These are phyloP conservation scores for Drosophila kohkoa DNA, from an alignment of 1,140 invertebrate genomes.

Conservation along the genomic window DNA sequence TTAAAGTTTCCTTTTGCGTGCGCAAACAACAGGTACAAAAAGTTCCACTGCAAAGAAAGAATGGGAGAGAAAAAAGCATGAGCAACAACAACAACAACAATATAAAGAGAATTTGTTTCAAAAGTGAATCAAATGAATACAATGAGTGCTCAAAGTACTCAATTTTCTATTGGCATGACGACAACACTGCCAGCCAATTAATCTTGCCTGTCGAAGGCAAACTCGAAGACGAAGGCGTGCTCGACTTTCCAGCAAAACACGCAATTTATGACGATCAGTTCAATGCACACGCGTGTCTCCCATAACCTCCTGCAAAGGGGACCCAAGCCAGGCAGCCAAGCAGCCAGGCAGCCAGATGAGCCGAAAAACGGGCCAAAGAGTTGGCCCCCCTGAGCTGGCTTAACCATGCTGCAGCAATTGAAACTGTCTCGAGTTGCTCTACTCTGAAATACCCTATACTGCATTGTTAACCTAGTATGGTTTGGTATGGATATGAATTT, in stretches of 20 bases:
- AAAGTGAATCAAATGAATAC: slow-evolving; percentile 16
- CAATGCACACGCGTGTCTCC: slow-evolving; percentile 58
- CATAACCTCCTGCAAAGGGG: slow-evolving; percentile 45
- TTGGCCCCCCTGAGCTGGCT: slow-evolving; percentile 29
- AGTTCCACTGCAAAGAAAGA: slow-evolving; percentile 57
- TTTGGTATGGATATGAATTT: too few species aligned
- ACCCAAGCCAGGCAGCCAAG: slow-evolving; percentile 1
- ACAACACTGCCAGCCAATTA: slow-evolving; percentile 44
- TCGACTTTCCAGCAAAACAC: slow-evolving; percentile 1
- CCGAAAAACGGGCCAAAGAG: slow-evolving; percentile 8
- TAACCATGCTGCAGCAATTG: neutral
- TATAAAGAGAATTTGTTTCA: slow-evolving; percentile 26
- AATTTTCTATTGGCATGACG: slow-evolving; percentile 36
- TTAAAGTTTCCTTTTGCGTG: slow-evolving; percentile 53
- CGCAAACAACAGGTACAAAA: slow-evolving; percentile 73
- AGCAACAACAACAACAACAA: neutral
- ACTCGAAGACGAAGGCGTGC: slow-evolving; percentile 24
- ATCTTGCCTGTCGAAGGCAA: slow-evolving; percentile 43
- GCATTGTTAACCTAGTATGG: too few species aligned
- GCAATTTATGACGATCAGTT: slow-evolving; percentile 72
- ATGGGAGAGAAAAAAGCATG: slow-evolving; percentile 11
- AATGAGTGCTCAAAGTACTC: slow-evolving; percentile 15
- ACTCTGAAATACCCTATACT: slow-evolving; percentile 1
- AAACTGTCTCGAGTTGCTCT: neutral
- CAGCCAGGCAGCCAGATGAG: neutral